A percentile compares a stretch with the other conserved stretches of the same genome.
Evolutionary conservation across 2,797 vertebrate species (phyloP).

Genomic region (Acanthopagrus latus): DNA sequence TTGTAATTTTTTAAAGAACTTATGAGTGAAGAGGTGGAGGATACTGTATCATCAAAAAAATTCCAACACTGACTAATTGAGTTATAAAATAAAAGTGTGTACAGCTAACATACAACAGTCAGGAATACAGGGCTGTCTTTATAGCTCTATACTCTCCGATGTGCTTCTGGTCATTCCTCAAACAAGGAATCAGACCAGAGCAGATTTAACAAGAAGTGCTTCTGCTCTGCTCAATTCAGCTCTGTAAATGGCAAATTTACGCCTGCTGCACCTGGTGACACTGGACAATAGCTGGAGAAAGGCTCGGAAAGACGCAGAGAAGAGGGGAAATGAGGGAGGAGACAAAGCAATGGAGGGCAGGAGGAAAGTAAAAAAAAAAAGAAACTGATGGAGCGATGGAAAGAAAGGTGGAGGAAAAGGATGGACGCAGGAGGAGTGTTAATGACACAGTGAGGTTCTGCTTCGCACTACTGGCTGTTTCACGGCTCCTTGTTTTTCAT

Average conservation of each 20-base stretch:
- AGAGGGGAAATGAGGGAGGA: neutral
- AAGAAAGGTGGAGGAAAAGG: constrained; percentile 22
- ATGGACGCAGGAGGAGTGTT: constrained; percentile 35
- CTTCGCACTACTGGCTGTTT: constrained; percentile 57
- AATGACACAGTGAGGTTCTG: constrained; percentile 62
- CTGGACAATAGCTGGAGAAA: constrained; percentile 5
- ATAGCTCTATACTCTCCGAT: neutral
- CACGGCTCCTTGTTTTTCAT: constrained; percentile 69
- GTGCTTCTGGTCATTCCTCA: constrained; percentile 4
- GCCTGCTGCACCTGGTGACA: constrained; percentile 36
- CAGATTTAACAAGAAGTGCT: constrained; percentile 53
- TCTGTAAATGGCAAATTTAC: constrained; percentile 50
- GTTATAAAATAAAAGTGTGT: no score
- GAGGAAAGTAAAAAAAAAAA: constrained; percentile 34
- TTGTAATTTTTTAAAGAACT: no score
- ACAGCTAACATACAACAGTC: neutral
- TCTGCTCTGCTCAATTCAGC: constrained; percentile 27
- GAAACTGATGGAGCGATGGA: constrained; percentile 1
- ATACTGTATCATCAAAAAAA: no score
- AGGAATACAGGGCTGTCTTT: no score
- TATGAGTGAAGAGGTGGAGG: neutral
- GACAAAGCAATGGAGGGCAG: neutral
- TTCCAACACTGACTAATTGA: no score
- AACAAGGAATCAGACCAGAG: constrained; percentile 34
- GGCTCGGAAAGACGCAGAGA: neutral